These are phyloP conservation scores for Sialia sialis DNA, from an alignment of 2,113 vertebrate genomes.

Conservation along the genomic window DNA sequence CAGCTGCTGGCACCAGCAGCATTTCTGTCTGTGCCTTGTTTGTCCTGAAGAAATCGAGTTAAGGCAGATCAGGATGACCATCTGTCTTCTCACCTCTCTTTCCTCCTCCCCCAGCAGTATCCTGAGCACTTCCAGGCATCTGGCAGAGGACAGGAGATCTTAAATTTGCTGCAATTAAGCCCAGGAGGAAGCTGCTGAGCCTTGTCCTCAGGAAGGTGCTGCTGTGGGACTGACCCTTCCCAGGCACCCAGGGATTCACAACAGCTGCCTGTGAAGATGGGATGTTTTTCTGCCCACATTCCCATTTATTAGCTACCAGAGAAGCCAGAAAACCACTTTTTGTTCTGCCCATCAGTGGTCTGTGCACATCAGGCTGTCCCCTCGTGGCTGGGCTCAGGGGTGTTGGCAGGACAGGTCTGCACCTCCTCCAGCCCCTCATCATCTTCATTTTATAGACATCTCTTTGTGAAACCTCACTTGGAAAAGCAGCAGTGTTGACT, in stretches of 20 bases:
- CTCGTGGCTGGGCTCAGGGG: accelerated
- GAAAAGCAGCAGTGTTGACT: not conserved
- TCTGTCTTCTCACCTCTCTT: not conserved
- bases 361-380: not conserved
- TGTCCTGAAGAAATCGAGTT: not conserved
- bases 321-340: not conserved
- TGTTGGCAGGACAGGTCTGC: not conserved
- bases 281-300: not conserved
- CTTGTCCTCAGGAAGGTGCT: not conserved
- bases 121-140: not conserved
- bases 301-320: not conserved
- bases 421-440: not conserved
- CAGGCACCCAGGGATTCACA: not conserved
- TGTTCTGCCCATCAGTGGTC: not conserved
- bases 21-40: not conserved
- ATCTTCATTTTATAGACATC: not conserved
- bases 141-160: not conserved
- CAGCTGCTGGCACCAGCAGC: not conserved
- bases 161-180: not conserved
- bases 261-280: not conserved
- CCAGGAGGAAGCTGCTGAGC: not conserved
- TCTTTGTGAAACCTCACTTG: not conserved
- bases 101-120: not conserved
- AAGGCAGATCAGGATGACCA: not conserved
- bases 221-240: not conserved